Conservation (phyloP, 2,113 vertebrate species). For the Gadus macrocephalus region DNA sequence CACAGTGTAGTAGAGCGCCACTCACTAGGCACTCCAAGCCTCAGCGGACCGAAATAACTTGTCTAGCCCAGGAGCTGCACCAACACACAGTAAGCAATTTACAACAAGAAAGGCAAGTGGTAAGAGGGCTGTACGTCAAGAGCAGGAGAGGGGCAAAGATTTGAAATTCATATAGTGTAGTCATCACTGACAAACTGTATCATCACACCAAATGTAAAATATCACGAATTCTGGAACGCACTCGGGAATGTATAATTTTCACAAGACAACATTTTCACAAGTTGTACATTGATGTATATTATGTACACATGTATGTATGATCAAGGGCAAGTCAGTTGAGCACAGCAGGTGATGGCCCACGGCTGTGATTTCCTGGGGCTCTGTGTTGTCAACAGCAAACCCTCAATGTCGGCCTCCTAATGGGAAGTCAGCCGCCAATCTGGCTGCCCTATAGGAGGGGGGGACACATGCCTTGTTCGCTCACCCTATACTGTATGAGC, state of each 20-base stretch:
- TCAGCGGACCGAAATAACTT: not conserved
- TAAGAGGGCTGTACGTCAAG: not conserved
- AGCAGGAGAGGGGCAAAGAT: too few species aligned
- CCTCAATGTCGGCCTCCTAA: conserved; percentile 10
- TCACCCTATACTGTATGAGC: too few species aligned
- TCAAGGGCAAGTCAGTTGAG: not conserved
- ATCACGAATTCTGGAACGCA: too few species aligned
- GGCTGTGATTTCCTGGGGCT: conserved; percentile 15
- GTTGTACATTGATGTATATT: not conserved
- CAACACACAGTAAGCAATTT: not conserved
- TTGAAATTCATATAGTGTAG: too few species aligned
- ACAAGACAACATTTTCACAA: too few species aligned
- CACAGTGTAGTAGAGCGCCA: conserved; percentile 2
- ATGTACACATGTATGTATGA: not conserved
- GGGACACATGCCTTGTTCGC: too few species aligned
- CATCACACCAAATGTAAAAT: too few species aligned
- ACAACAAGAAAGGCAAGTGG: not conserved
- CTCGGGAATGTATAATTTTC: too few species aligned
- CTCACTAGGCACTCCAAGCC: conserved; percentile 9
- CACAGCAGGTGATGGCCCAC: conserved; percentile 6
- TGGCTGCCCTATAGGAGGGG: not conserved
- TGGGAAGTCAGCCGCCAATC: not conserved
- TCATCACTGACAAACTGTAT: too few species aligned
- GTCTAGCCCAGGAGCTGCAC: not conserved
- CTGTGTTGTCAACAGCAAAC: conserved; percentile 24